Percentiles rank a stretch among this genome's conserved stretches.
Conservation (phyloP, 53 echinoderm and acorn worm species). For the Zoroaster sp. region DNA sequence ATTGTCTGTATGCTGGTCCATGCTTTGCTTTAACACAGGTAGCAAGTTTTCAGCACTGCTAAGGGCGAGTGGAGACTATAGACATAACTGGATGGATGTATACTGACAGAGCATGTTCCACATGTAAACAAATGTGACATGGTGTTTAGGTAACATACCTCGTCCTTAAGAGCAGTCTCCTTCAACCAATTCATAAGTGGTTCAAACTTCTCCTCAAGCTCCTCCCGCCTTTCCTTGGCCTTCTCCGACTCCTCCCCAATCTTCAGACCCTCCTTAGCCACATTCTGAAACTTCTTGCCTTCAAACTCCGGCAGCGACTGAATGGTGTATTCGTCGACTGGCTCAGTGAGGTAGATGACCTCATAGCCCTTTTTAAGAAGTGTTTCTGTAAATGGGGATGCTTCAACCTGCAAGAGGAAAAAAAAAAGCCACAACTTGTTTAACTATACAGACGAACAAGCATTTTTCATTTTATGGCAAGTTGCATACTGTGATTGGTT, state of each 20-base stretch:
- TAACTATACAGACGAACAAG: neutral
- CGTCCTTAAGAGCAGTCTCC: constrained; percentile 86
- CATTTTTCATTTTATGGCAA: neutral
- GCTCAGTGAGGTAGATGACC: constrained; percentile 93
- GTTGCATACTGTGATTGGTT: neutral
- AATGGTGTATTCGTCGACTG: constrained; percentile 99
- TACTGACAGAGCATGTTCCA: too few relatives aligned
- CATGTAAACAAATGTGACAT: too few relatives aligned
- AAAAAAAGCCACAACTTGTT: neutral
- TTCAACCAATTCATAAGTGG: constrained; percentile 89
- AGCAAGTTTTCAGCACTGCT: too few relatives aligned
- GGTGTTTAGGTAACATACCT: constrained; percentile 48
- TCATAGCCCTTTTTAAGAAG: constrained; percentile 95
- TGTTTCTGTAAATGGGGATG: constrained; percentile 89
- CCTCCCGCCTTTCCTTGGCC: constrained; percentile 80
- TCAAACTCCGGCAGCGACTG: constrained; percentile 98
- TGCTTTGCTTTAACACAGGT: too few relatives aligned
- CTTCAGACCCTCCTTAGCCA: constrained; percentile 94
- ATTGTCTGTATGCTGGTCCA: too few relatives aligned
- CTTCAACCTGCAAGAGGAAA: constrained; percentile 68
- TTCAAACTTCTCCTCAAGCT: constrained; percentile 90
- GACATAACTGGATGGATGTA: too few relatives aligned
- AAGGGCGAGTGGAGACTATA: too few relatives aligned
- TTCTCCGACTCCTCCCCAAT: constrained; percentile 87
- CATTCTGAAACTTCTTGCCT: constrained; percentile 99